A percentile compares a stretch with the other conserved stretches of the same genome.
phyloP scores from a whole-genome alignment of 53 echinoderm and acorn worm species.

The Echinometra lucunter region DNA sequence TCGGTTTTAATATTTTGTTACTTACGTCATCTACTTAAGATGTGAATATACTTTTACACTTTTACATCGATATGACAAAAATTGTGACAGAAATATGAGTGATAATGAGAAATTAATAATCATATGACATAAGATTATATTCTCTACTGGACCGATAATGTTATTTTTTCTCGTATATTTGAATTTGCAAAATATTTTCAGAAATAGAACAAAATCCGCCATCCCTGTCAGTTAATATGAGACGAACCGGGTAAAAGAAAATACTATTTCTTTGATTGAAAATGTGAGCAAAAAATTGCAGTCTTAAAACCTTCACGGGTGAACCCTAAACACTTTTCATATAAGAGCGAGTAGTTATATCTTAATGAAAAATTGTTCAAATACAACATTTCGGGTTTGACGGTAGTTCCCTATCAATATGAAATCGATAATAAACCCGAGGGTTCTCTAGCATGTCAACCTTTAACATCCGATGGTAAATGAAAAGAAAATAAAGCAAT shows the following conservation, averaged over 20 bases:
- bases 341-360: no score
- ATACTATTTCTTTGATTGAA: not conserved
- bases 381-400: constrained; percentile 14
- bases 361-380: no score
- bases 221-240: no score
- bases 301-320: not conserved
- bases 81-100: no score
- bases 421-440: not conserved
- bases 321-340: not conserved
- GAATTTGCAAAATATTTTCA: no score
- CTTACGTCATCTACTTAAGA: not conserved
- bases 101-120: no score
- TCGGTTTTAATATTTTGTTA: not conserved
- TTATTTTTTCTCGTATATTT: no score
- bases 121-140: no score
- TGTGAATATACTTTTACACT: not conserved
- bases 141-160: no score
- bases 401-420: not conserved
- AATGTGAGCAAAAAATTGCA: not conserved
- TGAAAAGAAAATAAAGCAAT: not conserved
- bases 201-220: no score
- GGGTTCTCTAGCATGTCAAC: constrained; percentile 1
- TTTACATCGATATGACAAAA: not conserved
- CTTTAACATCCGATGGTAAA: not conserved
- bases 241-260: no score